Base-by-base conservation (phyloP, 2,113 vertebrate species). In the Sardina pilchardus region DNA sequence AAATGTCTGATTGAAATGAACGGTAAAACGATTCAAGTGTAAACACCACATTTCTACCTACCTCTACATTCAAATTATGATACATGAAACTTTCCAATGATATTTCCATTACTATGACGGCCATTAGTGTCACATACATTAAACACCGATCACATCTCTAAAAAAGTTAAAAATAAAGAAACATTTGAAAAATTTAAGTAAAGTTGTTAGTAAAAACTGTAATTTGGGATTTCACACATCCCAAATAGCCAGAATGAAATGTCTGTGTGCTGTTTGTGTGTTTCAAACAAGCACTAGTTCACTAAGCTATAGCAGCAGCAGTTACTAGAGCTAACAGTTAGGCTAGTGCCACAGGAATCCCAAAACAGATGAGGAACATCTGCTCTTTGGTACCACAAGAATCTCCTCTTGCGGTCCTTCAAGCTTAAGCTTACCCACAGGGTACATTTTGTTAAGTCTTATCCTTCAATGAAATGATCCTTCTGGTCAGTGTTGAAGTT, bases 11-110 rank as follows among this genome's bases (percentile, higher is more conserved):
- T 30, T 78, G 71, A 78, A 78, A 78, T 78, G 30, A 39, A 78
- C 16, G 14, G 71, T 78, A 78, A 36, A 78, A 78, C 12, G 14
- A 78, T 78, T 78, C 9, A 78, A 78, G 71, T 78, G 71, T 78
- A 78, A 78, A 78, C 71, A 78, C 5, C 71, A 36, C 5, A 34
- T 78, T 78, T 78, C 71, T 78, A 5, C 26, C 6, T 59, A 9
- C 26, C 10, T 30, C 63, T 30, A 12, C n/a, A 9, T 67, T 67
- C 63, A 26, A 30, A 67, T 78, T 39, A 78, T 17, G 1, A 78
- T 78, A 36, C 71, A 78, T 78, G 16, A 17, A 56, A 56, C 50
- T 56, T 56, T 21, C 53, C 21, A 78, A 16, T 78, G 71, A 78
- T 30, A 16, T 78, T 78, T 12, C 26, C 30, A 36, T 78, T 78